phyloP scores from a whole-genome alignment of 2,888 invertebrate species.

The Dryobotodes eremita region DNA sequence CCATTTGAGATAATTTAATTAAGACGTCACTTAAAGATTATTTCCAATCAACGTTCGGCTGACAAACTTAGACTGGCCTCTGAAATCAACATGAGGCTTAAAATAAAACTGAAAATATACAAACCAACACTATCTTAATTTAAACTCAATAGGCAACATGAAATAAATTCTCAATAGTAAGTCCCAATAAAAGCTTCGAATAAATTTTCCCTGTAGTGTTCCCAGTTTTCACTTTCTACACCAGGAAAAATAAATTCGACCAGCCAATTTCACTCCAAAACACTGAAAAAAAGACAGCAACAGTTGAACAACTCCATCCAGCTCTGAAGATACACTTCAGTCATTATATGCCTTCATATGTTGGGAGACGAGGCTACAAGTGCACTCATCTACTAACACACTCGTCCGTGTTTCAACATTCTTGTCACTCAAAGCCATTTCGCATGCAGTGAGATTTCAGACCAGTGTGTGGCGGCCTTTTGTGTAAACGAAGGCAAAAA shows the following conservation, averaged over 20 bases:
- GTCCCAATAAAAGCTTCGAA: not conserved
- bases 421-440: slow-evolving; percentile 60
- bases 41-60: not conserved
- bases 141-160: not conserved
- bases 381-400: slow-evolving; percentile 63
- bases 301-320: slow-evolving; percentile 45
- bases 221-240: not conserved
- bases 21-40: not conserved
- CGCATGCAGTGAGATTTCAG: slow-evolving; percentile 58
- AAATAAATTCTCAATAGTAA: too few species aligned
- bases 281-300: slow-evolving; percentile 40
- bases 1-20: not conserved
- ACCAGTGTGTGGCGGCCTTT: slow-evolving; percentile 28
- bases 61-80: not conserved
- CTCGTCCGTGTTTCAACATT: slow-evolving; percentile 62
- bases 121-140: not conserved
- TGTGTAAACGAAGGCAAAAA: slow-evolving; percentile 43
- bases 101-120: not conserved
- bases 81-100: not conserved
- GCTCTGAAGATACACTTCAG: slow-evolving; percentile 48
- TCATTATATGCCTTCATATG: slow-evolving; percentile 58
- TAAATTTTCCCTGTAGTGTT: not conserved
- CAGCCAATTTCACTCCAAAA: slow-evolving; percentile 5
- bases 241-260: not conserved
- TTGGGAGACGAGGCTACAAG: slow-evolving; percentile 48